Conservation (phyloP, 2,888 invertebrate genomes). For the Sisyra nigra region DNA sequence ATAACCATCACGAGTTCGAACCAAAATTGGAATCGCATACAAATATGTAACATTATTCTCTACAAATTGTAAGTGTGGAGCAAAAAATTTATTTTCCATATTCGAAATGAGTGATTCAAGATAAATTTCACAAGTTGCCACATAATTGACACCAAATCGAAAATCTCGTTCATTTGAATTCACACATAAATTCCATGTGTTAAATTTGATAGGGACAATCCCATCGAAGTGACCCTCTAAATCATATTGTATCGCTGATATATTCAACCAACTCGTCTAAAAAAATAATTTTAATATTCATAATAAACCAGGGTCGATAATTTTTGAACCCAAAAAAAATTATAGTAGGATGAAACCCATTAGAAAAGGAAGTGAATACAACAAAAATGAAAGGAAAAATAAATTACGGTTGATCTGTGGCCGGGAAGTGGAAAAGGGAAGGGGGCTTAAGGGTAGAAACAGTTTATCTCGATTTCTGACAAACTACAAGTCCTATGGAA, state of each 20-base stretch:
- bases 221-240: slow-evolving; percentile 26
- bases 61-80: slow-evolving; percentile 33
- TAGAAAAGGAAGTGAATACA: too few relatives aligned
- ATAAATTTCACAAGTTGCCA: slow-evolving; percentile 15
- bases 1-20: slow-evolving; percentile 28
- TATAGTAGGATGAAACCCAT: too few relatives aligned
- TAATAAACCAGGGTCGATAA: too few relatives aligned
- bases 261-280: slow-evolving; percentile 26
- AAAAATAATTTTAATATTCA: slow-evolving; percentile 8
- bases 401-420: too few relatives aligned
- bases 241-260: slow-evolving; percentile 26
- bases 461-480: too few relatives aligned
- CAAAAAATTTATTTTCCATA: slow-evolving; percentile 30
- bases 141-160: slow-evolving; percentile 26
- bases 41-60: slow-evolving; percentile 26
- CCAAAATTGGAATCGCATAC: slow-evolving; percentile 38
- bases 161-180: slow-evolving; percentile 18
- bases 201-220: slow-evolving; percentile 20
- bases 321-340: too few relatives aligned
- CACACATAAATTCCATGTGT: slow-evolving; percentile 18
- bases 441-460: too few relatives aligned
- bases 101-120: slow-evolving; percentile 23
- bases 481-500: too few relatives aligned
- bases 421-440: too few relatives aligned
- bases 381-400: too few relatives aligned